Conservation (phyloP, 2,113 vertebrate genomes). For the Narcine bancroftii region DNA sequence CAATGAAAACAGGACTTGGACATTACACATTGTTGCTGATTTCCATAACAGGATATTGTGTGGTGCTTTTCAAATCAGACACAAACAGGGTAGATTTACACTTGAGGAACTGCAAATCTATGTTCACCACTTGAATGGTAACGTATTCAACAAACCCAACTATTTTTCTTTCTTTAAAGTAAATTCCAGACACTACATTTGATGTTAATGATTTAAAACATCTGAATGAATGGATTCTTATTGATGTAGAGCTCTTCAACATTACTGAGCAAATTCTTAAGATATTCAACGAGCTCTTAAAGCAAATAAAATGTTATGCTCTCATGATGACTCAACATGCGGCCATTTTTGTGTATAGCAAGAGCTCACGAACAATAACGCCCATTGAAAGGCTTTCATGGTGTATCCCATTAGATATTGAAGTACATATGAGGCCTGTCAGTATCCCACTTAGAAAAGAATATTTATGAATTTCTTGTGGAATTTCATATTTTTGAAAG, state of each 20-base stretch:
- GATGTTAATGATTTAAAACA: background rate
- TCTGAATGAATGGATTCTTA: background rate
- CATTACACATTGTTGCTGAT: background rate
- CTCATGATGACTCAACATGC: background rate
- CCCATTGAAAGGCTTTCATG: background rate
- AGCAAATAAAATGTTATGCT: background rate
- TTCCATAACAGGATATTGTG: background rate
- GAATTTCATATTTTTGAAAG: background rate
- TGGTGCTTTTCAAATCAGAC: background rate
- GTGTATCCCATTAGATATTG: background rate
- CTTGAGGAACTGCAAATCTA: background rate
- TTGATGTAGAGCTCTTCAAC: too few species aligned
- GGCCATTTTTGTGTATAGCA: background rate
- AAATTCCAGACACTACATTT: background rate
- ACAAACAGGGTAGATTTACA: background rate
- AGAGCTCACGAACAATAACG: background rate
- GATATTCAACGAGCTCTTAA: too few species aligned
- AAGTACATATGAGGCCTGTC: background rate
- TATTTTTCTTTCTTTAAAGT: background rate
- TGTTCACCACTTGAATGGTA: background rate
- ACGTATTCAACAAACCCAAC: background rate
- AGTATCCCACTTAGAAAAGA: background rate
- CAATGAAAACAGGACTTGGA: background rate
- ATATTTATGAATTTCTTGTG: background rate
- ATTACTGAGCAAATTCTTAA: too few species aligned